Conservation (phyloP, 2,797 vertebrate genomes). For the Platalea minor region DNA sequence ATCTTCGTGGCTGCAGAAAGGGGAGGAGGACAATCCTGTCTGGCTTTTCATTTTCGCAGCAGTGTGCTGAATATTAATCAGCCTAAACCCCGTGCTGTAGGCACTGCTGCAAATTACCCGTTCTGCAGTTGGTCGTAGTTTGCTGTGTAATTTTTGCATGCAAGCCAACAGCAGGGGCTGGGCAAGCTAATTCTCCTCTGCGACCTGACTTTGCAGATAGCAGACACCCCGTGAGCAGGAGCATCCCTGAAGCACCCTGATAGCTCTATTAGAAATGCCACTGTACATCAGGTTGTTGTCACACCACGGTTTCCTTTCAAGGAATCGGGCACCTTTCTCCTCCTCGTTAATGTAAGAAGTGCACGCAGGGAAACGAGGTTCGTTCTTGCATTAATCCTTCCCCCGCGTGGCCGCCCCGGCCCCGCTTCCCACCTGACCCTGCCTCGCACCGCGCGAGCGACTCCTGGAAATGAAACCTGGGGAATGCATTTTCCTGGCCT, state of each 20-base stretch:
- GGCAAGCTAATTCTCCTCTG: background rate
- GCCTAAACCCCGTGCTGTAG: background rate
- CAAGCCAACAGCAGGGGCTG: background rate
- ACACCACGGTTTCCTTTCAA: background rate
- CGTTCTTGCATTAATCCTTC: no score
- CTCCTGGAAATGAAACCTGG: background rate
- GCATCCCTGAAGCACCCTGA: background rate
- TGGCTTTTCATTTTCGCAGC: conserved; percentile 16
- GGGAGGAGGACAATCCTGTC: background rate
- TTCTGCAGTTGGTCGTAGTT: background rate
- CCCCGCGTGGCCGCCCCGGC: fast-evolving
- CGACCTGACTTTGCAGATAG: background rate
- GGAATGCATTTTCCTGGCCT: background rate
- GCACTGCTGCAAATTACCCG: background rate
- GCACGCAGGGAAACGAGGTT: fast-evolving
- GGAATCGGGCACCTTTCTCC: background rate
- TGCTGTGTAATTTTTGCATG: background rate
- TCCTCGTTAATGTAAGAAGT: background rate
- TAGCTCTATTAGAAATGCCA: background rate
- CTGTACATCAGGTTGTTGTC: background rate
- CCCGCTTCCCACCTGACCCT: fast-evolving
- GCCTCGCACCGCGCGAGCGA: fast-evolving
- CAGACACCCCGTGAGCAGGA: background rate
- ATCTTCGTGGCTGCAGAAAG: background rate
- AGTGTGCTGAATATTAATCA: conserved; percentile 39